phyloP scores from a whole-genome alignment of 2,113 vertebrate species.

The Podocnemis expansa region DNA sequence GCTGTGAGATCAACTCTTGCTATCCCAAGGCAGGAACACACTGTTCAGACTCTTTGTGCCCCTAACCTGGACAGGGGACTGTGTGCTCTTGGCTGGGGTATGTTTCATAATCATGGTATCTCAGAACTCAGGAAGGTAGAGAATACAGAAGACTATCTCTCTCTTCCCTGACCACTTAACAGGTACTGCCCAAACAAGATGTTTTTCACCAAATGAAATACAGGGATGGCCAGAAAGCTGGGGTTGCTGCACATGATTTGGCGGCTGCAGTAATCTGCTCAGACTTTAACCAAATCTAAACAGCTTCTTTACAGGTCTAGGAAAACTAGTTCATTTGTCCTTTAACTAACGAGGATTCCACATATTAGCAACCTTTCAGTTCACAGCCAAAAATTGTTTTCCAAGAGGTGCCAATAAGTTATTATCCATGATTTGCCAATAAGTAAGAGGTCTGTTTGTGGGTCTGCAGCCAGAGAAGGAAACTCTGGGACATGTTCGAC shows the following conservation, averaged over 20 bases:
- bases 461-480: neutral
- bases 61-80: accelerated
- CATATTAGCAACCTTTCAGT: neutral
- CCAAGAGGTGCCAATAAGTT: neutral
- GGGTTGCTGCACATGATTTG: neutral
- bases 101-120: neutral
- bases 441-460: neutral
- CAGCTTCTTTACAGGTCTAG: neutral
- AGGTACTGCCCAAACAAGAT: neutral
- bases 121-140: neutral
- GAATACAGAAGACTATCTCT: neutral
- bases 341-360: neutral
- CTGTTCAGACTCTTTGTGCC: neutral
- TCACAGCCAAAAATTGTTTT: neutral
- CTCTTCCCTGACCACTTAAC: neutral
- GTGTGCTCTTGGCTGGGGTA: neutral
- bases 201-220: neutral
- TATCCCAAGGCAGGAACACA: neutral
- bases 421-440: neutral
- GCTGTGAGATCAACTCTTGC: neutral
- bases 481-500: neutral
- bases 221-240: neutral
- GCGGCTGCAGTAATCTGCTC: neutral
- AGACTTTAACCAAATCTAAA: neutral
- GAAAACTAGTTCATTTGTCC: neutral